Evolutionary conservation across 2,113 vertebrate genomes (phyloP), one percentile per base, ranked within the genome.

Genomic region (Malurus cyaneus): DNA sequence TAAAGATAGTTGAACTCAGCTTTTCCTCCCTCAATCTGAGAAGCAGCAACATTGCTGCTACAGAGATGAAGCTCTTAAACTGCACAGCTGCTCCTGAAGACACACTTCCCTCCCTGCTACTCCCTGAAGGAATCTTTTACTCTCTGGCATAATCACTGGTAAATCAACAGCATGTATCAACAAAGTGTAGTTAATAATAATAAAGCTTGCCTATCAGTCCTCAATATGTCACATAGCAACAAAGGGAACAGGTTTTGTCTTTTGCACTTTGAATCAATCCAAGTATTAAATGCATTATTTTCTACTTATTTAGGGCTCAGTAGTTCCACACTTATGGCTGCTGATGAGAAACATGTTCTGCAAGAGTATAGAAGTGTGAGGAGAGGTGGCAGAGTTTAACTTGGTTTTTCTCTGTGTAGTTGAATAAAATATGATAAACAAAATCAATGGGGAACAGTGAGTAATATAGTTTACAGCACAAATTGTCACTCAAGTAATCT

Each of bases 271-370:
- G 42, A 81, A 93, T 79, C 61, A 92, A 92, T 89, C 50, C 0
- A 13, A 92, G 72, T 69, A 94, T 95, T 92, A 94, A 93, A 92
- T 93, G 69, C 36, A 70, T 95, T 88, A 77, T 86, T 86, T 94
- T 88, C 80, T 73, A 76, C 61, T 91, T 86, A 77, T 50, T 95
- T 92, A 70, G 72, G 84, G 60, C 67, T 88, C 84, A 57, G 87
- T 71, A 83, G 53, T 77, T 46, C 65, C 56, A 86, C n/a, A 7
- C 65, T 88, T 83, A 28, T 12, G 29, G 19, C 29, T 88, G 77
- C 72, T 80, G 89, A 86, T 66, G 50, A 76, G 83, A 93, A 88
- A 72, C 59, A 80, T 14, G 20, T 19, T 94, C 76, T 95, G 54
- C 47, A 44, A 93, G 66, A 52, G 46, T 81, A 89, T 19, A 34